These are phyloP conservation scores for Lethenteron reissneri DNA, from an alignment of 2,113 vertebrate species.

Conservation along the genomic window DNA sequence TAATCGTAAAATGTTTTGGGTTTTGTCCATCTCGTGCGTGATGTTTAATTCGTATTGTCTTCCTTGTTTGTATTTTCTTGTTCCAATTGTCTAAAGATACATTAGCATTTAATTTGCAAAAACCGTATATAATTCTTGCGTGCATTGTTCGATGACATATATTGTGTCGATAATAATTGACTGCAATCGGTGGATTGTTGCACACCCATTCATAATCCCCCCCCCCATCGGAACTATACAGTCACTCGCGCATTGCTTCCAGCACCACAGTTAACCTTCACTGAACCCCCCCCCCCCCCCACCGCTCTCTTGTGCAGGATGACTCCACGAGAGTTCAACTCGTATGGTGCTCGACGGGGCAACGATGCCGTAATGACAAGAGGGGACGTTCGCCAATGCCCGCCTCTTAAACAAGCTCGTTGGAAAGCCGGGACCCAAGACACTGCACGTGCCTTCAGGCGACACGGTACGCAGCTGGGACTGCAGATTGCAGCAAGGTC, in stretches of 20 bases:
- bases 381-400: conserved; percentile 87
- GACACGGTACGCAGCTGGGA: conserved; percentile 37
- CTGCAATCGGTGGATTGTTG: background rate
- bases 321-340: conserved; percentile 71
- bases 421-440: conserved; percentile 65
- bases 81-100: too few relatives aligned
- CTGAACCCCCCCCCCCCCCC: fast-evolving
- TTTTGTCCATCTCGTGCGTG: too few relatives aligned
- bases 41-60: too few relatives aligned
- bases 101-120: too few relatives aligned
- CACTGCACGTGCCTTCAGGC: conserved; percentile 51
- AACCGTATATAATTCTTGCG: background rate
- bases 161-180: background rate
- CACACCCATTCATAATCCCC: background rate
- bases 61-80: too few relatives aligned
- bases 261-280: background rate
- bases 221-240: background rate
- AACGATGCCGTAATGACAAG: conserved; percentile 86
- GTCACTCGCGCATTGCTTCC: background rate
- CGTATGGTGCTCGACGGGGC: conserved; percentile 74
- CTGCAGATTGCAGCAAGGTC: too few relatives aligned
- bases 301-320: conserved; percentile 26
- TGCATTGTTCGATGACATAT: background rate
- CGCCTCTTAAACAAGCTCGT: conserved; percentile 83
- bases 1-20: too few relatives aligned